Percentiles rank a stretch among this genome's conserved stretches.
Conservation (phyloP, 2,888 invertebrate species). For the Anaspis maculata region DNA sequence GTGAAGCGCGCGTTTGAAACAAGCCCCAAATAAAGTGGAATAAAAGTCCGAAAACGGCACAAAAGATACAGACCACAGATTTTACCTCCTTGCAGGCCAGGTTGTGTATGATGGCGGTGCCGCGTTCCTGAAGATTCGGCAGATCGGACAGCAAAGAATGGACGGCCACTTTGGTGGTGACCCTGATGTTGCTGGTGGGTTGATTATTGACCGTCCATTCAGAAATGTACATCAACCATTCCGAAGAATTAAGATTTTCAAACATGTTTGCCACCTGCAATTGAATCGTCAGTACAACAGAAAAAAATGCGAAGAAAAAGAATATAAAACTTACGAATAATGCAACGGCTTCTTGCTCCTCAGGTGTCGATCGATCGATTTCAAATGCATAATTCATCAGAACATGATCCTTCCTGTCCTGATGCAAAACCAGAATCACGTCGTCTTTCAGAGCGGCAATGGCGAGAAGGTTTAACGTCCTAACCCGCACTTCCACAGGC, state of each 20-base stretch:
- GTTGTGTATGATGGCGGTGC: conserved; percentile 83
- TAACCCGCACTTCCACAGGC: conserved; percentile 53
- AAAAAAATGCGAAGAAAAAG: conserved; percentile 8
- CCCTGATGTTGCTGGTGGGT: conserved; percentile 78
- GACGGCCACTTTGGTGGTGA: conserved; percentile 85
- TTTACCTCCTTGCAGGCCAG: conserved; percentile 94
- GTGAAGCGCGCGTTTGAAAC: too few relatives aligned
- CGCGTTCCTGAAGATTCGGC: conserved; percentile 64
- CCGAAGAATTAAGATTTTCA: conserved; percentile 79
- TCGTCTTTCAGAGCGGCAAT: conserved; percentile 80
- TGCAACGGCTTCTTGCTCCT: conserved; percentile 73
- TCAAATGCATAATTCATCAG: conserved; percentile 80
- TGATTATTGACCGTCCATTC: conserved; percentile 77
- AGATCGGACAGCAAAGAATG: conserved; percentile 71
- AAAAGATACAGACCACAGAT: conserved; percentile 83
- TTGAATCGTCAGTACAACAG: too few relatives aligned
- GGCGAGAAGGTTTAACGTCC: conserved; percentile 62
- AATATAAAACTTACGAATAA: conserved; percentile 57
- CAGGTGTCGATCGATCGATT: conserved; percentile 63
- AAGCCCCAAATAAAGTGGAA: too few relatives aligned
- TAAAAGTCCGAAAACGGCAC: conserved; percentile 4
- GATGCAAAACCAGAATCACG: conserved; percentile 79
- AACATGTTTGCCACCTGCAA: conserved; percentile 81
- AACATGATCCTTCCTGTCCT: conserved; percentile 81
- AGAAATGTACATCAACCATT: conserved; percentile 90